Percentiles rank a stretch among this genome's conserved stretches.
Conservation (phyloP, 2,113 vertebrate species). For the Trichomycterus rosablanca region DNA sequence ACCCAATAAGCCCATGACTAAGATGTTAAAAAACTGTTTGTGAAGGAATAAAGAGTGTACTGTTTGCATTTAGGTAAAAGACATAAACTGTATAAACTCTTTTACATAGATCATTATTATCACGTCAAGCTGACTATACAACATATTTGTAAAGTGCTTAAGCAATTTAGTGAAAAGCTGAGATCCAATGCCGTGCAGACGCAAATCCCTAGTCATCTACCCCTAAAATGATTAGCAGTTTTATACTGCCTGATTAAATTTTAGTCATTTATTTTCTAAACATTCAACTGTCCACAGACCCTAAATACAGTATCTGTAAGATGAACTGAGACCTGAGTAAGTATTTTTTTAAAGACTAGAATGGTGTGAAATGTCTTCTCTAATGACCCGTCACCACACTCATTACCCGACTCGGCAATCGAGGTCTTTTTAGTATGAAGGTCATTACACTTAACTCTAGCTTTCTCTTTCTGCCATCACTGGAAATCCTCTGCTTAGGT, state of each 20-base stretch:
- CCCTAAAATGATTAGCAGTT: not conserved
- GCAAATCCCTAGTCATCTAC: not conserved
- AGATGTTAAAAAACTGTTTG: too few relatives aligned
- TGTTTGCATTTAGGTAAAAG: too few relatives aligned
- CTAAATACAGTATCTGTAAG: conserved; percentile 37
- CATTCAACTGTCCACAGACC: not conserved
- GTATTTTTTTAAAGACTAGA: conserved; percentile 18
- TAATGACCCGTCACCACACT: conserved; percentile 17
- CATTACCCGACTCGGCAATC: conserved; percentile 1
- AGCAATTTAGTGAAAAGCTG: too few relatives aligned
- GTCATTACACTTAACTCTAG: conserved; percentile 1
- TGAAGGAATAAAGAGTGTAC: too few relatives aligned
- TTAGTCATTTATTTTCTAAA: too few relatives aligned
- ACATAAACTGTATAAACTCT: too few relatives aligned
- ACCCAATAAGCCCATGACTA: too few relatives aligned
- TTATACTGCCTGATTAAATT: conserved; percentile 16
- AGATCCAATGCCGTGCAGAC: not conserved
- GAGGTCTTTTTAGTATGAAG: conserved; percentile 1
- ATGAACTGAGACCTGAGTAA: conserved; percentile 8
- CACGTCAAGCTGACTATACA: too few relatives aligned
- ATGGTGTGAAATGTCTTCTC: conserved; percentile 38
- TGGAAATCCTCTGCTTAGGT: not conserved
- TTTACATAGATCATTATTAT: too few relatives aligned
- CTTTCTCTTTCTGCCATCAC: conserved; percentile 2
- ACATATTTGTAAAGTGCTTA: too few relatives aligned